phyloP scores from a whole-genome alignment of 2,888 invertebrate species.

The Drosophila antonietae region DNA sequence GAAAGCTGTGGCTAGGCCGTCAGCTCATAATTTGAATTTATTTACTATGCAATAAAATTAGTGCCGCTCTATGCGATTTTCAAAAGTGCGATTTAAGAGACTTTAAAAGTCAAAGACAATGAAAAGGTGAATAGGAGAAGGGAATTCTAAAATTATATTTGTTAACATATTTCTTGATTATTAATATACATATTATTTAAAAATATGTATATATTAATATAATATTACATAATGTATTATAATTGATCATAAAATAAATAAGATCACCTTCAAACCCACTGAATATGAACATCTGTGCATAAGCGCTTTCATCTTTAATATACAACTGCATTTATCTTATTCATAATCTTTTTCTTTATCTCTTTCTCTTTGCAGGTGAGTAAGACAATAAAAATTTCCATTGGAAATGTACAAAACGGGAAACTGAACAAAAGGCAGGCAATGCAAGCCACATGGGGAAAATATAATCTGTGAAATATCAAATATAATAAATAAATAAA shows the following conservation, averaged over 20 bases:
- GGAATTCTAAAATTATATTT: background rate
- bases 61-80: background rate
- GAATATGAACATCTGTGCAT: background rate
- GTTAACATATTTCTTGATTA: too few relatives aligned
- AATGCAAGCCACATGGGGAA: slow-evolving; percentile 26
- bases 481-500: background rate
- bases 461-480: slow-evolving; percentile 31
- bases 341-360: slow-evolving; percentile 22
- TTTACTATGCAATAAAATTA: background rate
- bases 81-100: background rate
- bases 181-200: background rate
- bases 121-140: background rate
- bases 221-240: too few relatives aligned
- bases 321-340: slow-evolving; percentile 31
- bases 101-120: background rate
- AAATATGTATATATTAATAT: too few relatives aligned
- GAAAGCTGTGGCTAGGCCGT: background rate
- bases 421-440: slow-evolving; percentile 32
- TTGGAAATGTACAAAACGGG: slow-evolving; percentile 11
- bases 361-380: slow-evolving; percentile 59
- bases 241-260: slow-evolving; percentile 1
- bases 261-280: background rate
- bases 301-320: background rate
- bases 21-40: background rate
- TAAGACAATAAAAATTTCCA: slow-evolving; percentile 48